Conservation (phyloP, 2,113 vertebrate genomes). For the Rhea americana region DNA sequence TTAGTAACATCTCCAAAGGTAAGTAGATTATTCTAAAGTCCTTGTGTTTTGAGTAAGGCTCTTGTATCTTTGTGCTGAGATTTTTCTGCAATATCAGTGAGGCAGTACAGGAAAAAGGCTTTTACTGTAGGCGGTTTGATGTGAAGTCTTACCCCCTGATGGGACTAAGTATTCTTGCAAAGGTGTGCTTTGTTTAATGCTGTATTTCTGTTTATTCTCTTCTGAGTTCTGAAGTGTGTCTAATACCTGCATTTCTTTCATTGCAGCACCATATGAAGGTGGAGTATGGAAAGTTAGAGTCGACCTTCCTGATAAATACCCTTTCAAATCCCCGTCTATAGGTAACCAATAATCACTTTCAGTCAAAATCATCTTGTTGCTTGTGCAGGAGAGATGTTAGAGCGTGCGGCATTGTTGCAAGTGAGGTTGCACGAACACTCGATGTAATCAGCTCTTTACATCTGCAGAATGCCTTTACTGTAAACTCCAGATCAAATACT, state of each 20-base stretch:
- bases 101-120: background rate
- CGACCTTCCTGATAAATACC: constrained; percentile 99
- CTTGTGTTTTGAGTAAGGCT: background rate
- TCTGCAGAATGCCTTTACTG: fast-evolving
- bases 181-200: background rate
- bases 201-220: background rate
- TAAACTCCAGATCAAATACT: background rate
- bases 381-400: background rate
- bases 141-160: background rate
- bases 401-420: background rate
- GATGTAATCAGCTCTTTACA: fast-evolving
- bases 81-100: background rate
- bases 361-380: background rate
- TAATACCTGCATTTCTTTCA: constrained; percentile 34
- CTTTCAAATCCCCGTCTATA: constrained; percentile 99
- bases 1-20: background rate
- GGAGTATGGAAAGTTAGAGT: constrained; percentile 99
- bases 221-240: background rate
- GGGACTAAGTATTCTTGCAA: background rate
- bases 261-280: constrained; percentile 94
- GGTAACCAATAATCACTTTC: constrained; percentile 73
- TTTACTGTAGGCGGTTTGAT: background rate
- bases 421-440: background rate
- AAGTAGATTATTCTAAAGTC: background rate
- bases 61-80: background rate